Evolutionary conservation across 2,888 invertebrate species (phyloP), one percentile per base, ranked within the genome.

Genomic region (Agrotis clavis): DNA sequence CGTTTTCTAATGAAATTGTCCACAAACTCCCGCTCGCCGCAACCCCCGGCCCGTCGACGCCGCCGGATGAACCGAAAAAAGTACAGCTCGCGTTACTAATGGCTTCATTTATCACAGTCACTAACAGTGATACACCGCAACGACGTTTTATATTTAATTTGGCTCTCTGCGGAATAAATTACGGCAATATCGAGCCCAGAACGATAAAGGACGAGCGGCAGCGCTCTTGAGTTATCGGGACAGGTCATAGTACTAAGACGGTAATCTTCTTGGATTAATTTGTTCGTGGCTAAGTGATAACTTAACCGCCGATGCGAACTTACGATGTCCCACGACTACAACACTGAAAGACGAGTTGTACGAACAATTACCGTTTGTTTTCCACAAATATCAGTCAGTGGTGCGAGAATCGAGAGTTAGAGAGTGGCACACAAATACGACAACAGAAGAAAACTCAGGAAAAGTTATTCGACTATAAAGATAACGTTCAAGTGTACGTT

Each of bases 1-100:
- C 94, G 91, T 93, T 96, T 96, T 95, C 95, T 96, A 96, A 96
- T 96, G 95, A 96, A 96, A 96, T 96, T 95, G 96, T 96, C 96
- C 95, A 94, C 95, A 94, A 94, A 92, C 92, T 92, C 93, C 90
- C 92, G 92, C 92, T 93, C 92, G 92, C 93, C 93, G 89, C 93
- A 93, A 91, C 92, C 94, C 94, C 92, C 92, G 89, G 92, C 92
- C 92, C 93, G 94, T 91, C 91, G 94, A 90, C 94, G 94, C 92
- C 92, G 93, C 92, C 94, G 95, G 95, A 96, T 95, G 93, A 95
- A 95, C 96, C 95, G 93, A 96, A 96, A 96, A 96, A 96, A 95
- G 94, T 95, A 94, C 92, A 94, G 94, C 95, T 96, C 95, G 94
- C 95, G 94, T 96, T 96, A 95, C 96, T 96, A 96, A 96, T 96